Evolutionary conservation across 2,797 vertebrate species (phyloP).

Genomic region (Megalops cyprinoides): DNA sequence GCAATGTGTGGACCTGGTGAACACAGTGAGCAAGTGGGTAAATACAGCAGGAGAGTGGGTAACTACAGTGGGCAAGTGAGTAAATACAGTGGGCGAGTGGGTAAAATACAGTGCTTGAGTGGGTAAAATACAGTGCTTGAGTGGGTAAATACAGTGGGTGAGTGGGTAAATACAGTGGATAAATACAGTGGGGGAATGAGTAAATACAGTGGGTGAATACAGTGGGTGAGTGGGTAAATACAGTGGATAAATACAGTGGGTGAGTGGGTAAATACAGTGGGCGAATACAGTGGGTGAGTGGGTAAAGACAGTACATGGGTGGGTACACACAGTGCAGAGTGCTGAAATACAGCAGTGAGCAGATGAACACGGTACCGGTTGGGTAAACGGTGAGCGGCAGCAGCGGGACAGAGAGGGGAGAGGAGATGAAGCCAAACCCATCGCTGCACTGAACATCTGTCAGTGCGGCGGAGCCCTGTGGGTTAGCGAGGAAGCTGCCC

Average conservation of each 20-base stretch:
- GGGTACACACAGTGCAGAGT: background rate
- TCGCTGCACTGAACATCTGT: background rate
- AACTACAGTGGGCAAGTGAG: too few species aligned
- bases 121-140: too few species aligned
- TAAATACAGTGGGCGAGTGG: too few species aligned
- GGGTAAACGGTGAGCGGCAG: background rate
- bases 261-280: background rate
- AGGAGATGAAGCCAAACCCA: background rate
- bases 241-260: background rate
- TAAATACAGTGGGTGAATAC: background rate
- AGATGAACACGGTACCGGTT: background rate
- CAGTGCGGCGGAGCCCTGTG: background rate
- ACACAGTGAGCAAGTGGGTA: too few species aligned
- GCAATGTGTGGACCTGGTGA: too few species aligned
- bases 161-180: background rate
- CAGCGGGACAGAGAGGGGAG: background rate
- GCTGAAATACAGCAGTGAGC: background rate
- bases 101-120: too few species aligned
- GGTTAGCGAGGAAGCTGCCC: background rate
- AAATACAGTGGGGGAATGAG: too few species aligned
- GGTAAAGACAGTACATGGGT: background rate
- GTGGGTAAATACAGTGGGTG: background rate
- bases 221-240: background rate
- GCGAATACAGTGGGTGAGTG: background rate
- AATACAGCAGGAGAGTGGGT: too few species aligned